Conservation (phyloP, 2,113 vertebrate species). For the Pipra filicauda region DNA sequence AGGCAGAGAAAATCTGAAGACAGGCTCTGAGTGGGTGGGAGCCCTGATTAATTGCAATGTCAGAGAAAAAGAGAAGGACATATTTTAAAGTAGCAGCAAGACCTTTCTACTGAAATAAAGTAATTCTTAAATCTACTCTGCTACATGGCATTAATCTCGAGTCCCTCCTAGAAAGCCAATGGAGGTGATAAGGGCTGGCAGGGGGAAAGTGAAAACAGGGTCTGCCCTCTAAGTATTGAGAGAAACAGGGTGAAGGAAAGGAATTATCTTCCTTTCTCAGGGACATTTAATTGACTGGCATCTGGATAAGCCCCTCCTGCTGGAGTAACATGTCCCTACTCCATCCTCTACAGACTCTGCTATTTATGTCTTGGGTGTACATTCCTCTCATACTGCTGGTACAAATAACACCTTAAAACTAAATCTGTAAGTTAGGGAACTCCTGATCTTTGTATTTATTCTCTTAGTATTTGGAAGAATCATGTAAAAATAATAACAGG, state of each 20-base stretch:
- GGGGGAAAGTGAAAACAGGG: not conserved
- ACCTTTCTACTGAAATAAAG: slow-evolving; percentile 61
- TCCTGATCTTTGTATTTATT: not conserved
- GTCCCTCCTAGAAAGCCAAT: slow-evolving; percentile 43
- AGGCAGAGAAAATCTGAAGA: slow-evolving; percentile 36
- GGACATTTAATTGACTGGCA: not conserved
- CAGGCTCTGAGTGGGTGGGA: slow-evolving; percentile 44
- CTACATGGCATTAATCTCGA: slow-evolving; percentile 28
- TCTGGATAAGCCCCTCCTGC: not conserved
- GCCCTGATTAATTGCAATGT: slow-evolving; percentile 55
- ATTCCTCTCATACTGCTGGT: rapidly evolving
- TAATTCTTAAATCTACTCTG: slow-evolving; percentile 55
- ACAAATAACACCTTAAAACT: not conserved
- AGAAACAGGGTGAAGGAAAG: slow-evolving; percentile 3
- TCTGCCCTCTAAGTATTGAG: not conserved
- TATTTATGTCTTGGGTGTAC: not conserved
- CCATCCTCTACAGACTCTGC: not conserved
- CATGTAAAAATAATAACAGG: not conserved
- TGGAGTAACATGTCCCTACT: not conserved
- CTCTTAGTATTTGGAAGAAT: not conserved
- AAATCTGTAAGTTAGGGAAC: not conserved
- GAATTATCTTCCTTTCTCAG: not conserved
- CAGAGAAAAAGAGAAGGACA: slow-evolving; percentile 57
- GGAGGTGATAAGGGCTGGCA: slow-evolving; percentile 29
- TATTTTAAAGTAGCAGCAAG: slow-evolving; percentile 62